Base-by-base conservation (phyloP, 1,140 invertebrate genomes). In the Apocrypta bakeri region DNA sequence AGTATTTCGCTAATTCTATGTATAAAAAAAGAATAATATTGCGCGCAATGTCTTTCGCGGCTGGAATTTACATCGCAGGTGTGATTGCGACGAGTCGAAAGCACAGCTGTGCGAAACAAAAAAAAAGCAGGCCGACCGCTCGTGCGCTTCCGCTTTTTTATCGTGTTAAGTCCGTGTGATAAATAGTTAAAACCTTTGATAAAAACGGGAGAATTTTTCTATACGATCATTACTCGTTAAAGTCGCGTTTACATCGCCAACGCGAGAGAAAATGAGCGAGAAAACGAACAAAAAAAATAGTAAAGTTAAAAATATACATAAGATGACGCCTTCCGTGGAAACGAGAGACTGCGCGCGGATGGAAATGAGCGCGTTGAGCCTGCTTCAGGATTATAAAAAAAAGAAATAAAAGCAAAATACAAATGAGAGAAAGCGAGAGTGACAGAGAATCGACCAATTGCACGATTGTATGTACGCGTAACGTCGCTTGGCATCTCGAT, bases 141-240 rank as follows among this genome's bases (percentile, higher is more conserved):
- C 17, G 56, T 37, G 72, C 74, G 81, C 74, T 66, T 66, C 63
- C 63, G 66, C 74, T 77, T 82, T 82, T 77, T 76, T 82, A 77
- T 25, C 73, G 66, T 33, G 72, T 81, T 76, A 66, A 42, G 33
- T 71, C 64, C 31, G 74, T 71, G 74, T 76, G 80, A 69, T 81
- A 75, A 81, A 40, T 75, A 81, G 21, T 42, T 42, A 63, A 66
- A 75, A 81, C 76, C 29, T 76, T 83, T 61, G 68, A 68, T 83
- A 77, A 79, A 76, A 64, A 76, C 56, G 27, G 24, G 40, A 56
- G 73, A 75, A 75, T 81, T 81, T 81, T 81, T 81, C 80, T 81
- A 81, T 29, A 17, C 68, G 79, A 73, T 42, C 61, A 42, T 66
- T 81, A 66, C 33, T 81, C 40, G n/a, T 72, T 24, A 33, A 56